Evolutionary conservation across 2,888 invertebrate genomes (phyloP), one percentile per base, ranked within the genome.

Genomic region (Cataglyphis altisquamis): DNA sequence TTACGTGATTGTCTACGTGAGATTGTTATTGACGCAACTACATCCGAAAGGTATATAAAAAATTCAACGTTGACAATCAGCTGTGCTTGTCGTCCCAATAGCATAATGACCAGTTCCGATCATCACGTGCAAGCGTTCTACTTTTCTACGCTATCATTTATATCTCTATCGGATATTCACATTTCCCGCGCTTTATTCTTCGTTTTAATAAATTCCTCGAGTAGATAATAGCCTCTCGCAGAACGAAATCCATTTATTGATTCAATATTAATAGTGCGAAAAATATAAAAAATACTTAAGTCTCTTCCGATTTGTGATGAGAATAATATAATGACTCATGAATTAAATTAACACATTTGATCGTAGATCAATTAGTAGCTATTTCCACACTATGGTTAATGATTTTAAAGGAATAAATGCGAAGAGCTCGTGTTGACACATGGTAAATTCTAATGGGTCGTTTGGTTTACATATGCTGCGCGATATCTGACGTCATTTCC

Each of bases 401-500:
- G 0, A 66, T 64, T 21, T 48, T 36, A 32, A 25, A 64, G 10
- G 3, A 36, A 5, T 25, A 18, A 64, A 66, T 4, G 1, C 29
- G 36, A 29, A 3, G 48, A 41, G 9, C 62, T 80, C 32, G 36
- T 57, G 55, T 15, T 32, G 63, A 52, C 62, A 70, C 67, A 75
- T 63, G 52, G 84, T 85, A 87, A 90, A 89, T 88, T 75, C 82
- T 80, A 74, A 83, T 84, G 81, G 81, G 25, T 48, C 67, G 55
- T 70, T 80, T 83, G 74, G 80, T 45, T 60, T 73, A 29, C 62
- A 48, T 64, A 66, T 55, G 84, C 70, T 67, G 62, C 67, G 84
- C 77, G 75, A 89, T 86, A 77, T 39, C 82, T 90, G 90, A 90
- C 92, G 92, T 91, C 91, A 91, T 86, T 91, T 91, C 92, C 91